Evolutionary conservation across 2,888 invertebrate species (phyloP).

Genomic region (Hyppa rectilinea): DNA sequence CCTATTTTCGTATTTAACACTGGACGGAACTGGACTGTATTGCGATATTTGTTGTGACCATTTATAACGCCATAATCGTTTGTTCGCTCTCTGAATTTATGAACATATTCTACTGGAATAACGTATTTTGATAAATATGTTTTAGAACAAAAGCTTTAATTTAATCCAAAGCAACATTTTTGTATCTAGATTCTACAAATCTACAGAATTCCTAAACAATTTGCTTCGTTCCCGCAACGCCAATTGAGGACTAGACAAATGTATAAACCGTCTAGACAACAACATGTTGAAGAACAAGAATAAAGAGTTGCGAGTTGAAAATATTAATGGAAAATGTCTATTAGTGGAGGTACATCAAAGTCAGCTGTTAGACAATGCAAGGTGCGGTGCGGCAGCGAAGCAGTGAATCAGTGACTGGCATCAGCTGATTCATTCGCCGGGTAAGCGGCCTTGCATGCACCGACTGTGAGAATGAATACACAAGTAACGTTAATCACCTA

Average conservation of each 20-base stretch:
- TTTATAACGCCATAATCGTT: constrained; percentile 64
- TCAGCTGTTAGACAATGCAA: constrained; percentile 80
- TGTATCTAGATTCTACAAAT: not conserved
- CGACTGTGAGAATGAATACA: constrained; percentile 79
- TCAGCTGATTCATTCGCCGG: constrained; percentile 86
- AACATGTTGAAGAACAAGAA: constrained; percentile 56
- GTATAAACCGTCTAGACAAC: constrained; percentile 52
- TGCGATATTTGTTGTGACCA: constrained; percentile 68
- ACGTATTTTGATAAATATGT: constrained; percentile 5
- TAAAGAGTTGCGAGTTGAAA: constrained; percentile 62
- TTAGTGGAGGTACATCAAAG: constrained; percentile 67
- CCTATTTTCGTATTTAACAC: constrained; percentile 81
- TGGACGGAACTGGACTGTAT: constrained; percentile 72
- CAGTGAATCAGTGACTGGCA: constrained; percentile 80
- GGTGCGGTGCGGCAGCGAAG: constrained; percentile 72
- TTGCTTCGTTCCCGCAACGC: constrained; percentile 51
- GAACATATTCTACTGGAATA: constrained; percentile 19
- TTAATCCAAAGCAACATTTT: not conserved
- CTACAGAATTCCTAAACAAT: constrained; percentile 35
- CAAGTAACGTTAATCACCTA: constrained; percentile 76
- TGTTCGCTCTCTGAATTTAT: constrained; percentile 50
- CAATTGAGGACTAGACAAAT: constrained; percentile 49
- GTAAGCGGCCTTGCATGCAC: constrained; percentile 82
- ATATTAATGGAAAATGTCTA: constrained; percentile 66
- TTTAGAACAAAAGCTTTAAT: constrained; percentile 20